Base-by-base conservation (phyloP, 2,113 vertebrate genomes). In the Phylloscopus whistleri region DNA sequence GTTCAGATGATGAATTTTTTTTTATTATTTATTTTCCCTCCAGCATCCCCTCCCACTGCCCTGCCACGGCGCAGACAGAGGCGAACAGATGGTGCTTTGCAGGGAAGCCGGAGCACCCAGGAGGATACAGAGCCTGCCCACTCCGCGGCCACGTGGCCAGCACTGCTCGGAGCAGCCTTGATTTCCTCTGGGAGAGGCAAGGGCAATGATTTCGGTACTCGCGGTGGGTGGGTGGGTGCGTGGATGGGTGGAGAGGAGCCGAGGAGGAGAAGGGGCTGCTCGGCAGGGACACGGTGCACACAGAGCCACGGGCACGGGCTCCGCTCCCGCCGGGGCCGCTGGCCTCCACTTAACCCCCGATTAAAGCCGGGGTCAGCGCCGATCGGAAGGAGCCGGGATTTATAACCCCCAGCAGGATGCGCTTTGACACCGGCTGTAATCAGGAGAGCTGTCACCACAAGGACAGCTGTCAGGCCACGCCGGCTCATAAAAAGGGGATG, bases 151-250 rank as follows among this genome's bases (percentile, higher is more conserved):
- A 98, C 97, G 98, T 98, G 98, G 98, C 98, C 97, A 68, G 84
- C 87, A 51, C 77, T 13, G 94, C 97, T 95, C 68, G 16, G 95
- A 98, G 98, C 96, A 99, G 95, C 98, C 98, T 98, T 99, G 98
- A 99, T 99, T 99, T 99, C 99, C 99, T 99, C 97, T 94, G 99
- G 99, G 99, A 99, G 97, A 96, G 90, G 81, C 96, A 82, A 96
- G 48, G 30, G 96, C 97, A 86, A 97, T 96, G 97, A 96, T 97
- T 86, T 87, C 80, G 95, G 97, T 44, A 96, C 84, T 98, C 97
- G 95, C 89, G 53, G 69, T 1, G 37, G 96, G 89, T 8, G 53
- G 56, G 49, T 15, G 72, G 46, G 3, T 27, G 82, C 41, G 13
- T 52, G 93, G 94, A 84, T 95, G 94, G 85, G 62, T 60, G 94